Evolutionary conservation across 2,113 vertebrate species (phyloP).

Genomic region (Electrona antarctica): DNA sequence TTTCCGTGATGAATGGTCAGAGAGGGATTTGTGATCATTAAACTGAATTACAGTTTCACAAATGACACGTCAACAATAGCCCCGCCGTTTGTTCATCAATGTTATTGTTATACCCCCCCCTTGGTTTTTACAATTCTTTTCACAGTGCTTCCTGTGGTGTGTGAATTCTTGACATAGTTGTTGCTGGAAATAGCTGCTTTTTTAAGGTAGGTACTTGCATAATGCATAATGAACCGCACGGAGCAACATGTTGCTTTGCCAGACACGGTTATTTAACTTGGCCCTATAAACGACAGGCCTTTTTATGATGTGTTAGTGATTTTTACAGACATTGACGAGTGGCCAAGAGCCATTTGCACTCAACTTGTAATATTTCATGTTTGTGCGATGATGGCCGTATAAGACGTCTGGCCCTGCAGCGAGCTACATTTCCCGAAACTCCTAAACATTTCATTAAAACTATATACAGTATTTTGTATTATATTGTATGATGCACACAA

Average conservation of each 20-base stretch:
- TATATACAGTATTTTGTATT: no score
- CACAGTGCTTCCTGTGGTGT: not conserved
- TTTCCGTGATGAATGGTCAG: slow-evolving; percentile 18
- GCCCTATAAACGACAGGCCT: slow-evolving; percentile 10
- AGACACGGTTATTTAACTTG: slow-evolving; percentile 15
- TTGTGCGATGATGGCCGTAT: not conserved
- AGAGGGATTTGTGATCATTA: slow-evolving; percentile 18
- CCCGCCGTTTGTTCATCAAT: not conserved
- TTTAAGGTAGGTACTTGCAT: not conserved
- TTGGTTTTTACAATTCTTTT: not conserved
- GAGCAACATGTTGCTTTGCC: slow-evolving; percentile 32
- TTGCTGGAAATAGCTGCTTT: slow-evolving; percentile 19
- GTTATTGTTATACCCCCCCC: no score
- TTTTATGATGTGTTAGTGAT: slow-evolving; percentile 52
- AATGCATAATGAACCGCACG: not conserved
- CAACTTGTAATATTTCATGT: slow-evolving; percentile 19
- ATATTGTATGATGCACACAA: no score
- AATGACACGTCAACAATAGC: not conserved
- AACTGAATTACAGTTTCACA: not conserved
- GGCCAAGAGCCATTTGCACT: slow-evolving; percentile 35
- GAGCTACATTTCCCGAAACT: slow-evolving; percentile 29
- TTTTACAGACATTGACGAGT: slow-evolving; percentile 24
- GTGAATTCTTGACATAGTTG: slow-evolving; percentile 47
- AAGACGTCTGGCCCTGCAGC: not conserved
- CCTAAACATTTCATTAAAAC: not conserved